Base-by-base conservation (phyloP, 2,113 vertebrate genomes). In the Platycercus adscitus region DNA sequence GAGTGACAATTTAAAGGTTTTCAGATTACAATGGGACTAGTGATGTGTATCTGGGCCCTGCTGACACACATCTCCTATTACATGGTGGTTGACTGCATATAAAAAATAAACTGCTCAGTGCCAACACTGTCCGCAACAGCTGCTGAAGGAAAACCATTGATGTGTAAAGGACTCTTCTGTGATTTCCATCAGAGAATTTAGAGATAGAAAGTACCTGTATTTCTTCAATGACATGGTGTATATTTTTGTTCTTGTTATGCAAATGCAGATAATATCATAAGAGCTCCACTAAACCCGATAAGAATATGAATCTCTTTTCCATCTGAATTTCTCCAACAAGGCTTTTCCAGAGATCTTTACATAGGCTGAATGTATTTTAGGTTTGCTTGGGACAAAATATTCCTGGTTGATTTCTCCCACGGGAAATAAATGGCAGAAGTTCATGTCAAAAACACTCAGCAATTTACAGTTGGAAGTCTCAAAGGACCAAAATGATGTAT, bases 1-100 rank as follows among this genome's bases (percentile, higher is more conserved):
- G 56, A 95, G 60, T 52, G 81, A 93, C 87, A 95, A 95, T 96
- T 92, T 95, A 89, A 91, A 96, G 94, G 90, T 96, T 96, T 94
- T 91, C 41, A 15, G 93, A 95, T 95, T 95, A 86, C 91, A 85
- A 50, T 2, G 1, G 91, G 77, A 23, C 63, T n/a, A 89, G 56
- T 66, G 82, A 95, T 86, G 87, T 94, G 89, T 81, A 56, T 81
- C 81, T 82, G 65, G 65, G 81, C 82, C 91, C 78, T 81, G 86
- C 93, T 95, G 93, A 94, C 82, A 94, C 50, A 9, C 49, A 52
- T 49, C 84, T 95, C 80, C 79, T 88, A 81, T 85, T 95, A 94
- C 86, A 85, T 83, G 89, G 88, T 89, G 46, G 79, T 76, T 88
- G 85, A 60, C 81, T 70, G 46, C 79, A 37, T 28, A 83, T 83